Evolutionary conservation across 2,888 invertebrate species (phyloP), one percentile per base, ranked within the genome.

Genomic region (Drosophila suboccidentalis): DNA sequence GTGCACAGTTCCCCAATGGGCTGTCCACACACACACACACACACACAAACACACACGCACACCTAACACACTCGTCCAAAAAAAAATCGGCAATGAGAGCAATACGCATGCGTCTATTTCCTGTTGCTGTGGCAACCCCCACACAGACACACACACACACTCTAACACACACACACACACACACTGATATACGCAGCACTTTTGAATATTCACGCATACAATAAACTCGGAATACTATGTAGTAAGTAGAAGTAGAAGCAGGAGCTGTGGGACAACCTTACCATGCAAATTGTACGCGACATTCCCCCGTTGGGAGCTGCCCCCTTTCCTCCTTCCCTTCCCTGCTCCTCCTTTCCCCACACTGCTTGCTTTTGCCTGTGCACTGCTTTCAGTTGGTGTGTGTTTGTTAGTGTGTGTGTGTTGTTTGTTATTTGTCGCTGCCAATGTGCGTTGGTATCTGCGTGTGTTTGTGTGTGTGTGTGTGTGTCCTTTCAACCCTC

Each of bases 51-150:
- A 59, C 34, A 36, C 44, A 29, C 34, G 36, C 38, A 54, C 38
- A 60, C 26, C 26, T 26, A 26, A 11, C 22, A 13, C 41, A 36
- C n/a, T 46, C 58, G 69, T 11, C 49, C 22, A 50, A 36, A 50
- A 50, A 50, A 50, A 34, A 59, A 58, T 58, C 19, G 51, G 32
- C 60, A 61, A 55, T 51, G 57, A 38, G 39, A 51, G 73, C 71
- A 71, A 75, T 78, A 90, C 91, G 91, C 91, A 90, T 91, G 91
- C 91, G 91, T 90, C 84, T 82, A 87, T 89, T 82, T 91, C 80
- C 80, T 89, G 89, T 90, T 91, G 89, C 91, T 88, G 90, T 82
- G 91, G 91, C 90, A 91, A 91, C 91, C 89, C 90, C 79, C 77
- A 80, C 51, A 78, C 59, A 71, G 44, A 69, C 71, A 61, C 47